Conservation (phyloP, 2,113 vertebrate species). For the Datnioides undecimradiatus region DNA sequence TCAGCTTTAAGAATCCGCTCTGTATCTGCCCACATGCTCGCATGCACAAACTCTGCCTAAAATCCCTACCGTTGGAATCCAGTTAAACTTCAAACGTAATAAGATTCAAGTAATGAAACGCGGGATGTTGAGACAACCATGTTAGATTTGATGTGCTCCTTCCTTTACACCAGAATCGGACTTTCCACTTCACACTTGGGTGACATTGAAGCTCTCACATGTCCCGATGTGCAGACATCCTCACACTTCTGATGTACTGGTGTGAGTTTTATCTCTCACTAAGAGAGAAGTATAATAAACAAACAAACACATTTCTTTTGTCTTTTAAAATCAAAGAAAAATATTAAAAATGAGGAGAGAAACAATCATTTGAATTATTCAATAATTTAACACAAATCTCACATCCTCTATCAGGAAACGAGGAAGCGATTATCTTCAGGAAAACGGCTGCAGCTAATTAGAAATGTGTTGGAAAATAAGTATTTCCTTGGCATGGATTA, state of each 20-base stretch:
- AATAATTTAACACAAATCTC: neutral
- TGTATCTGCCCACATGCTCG: neutral
- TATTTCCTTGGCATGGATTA: neutral
- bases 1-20: conserved; percentile 2
- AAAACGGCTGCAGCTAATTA: neutral
- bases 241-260: neutral
- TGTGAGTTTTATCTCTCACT: neutral
- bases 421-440: neutral
- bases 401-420: neutral
- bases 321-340: neutral
- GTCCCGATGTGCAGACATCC: neutral
- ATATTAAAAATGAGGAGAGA: neutral
- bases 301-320: neutral
- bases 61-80: neutral
- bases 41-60: neutral
- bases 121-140: neutral
- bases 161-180: neutral
- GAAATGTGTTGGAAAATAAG: neutral
- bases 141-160: neutral
- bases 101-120: conserved; percentile 21
- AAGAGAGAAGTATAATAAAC: neutral
- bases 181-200: conserved; percentile 17
- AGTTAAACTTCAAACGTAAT: conserved; percentile 25
- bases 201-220: conserved; percentile 1
- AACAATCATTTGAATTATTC: neutral